Conservation (phyloP, 2,113 vertebrate genomes). For the Andinoacara biseriatus region DNA sequence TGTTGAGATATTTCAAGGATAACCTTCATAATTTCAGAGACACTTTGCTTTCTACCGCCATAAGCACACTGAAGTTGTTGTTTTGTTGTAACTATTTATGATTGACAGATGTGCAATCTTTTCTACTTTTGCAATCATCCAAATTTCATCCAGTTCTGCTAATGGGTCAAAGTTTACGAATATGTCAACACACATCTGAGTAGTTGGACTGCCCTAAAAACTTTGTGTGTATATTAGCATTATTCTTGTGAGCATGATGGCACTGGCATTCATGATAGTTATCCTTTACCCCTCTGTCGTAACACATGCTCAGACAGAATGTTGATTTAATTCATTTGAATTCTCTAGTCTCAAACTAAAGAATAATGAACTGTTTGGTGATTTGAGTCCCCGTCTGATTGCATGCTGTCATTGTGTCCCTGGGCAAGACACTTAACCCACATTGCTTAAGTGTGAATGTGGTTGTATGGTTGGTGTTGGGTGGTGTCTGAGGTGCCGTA, state of each 20-base stretch:
- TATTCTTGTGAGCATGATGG: neutral
- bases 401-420: no score
- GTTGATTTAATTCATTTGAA: neutral
- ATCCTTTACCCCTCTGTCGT: neutral
- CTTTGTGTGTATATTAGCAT: neutral
- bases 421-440: no score
- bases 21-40: neutral
- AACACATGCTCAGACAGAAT: neutral
- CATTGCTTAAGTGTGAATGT: no score
- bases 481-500: no score
- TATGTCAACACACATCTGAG: neutral
- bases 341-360: neutral
- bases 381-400: no score
- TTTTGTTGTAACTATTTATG: neutral
- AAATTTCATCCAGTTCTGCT: neutral
- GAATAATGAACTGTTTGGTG: neutral
- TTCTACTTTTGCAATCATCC: no score
- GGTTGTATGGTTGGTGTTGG: no score
- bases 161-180: neutral
- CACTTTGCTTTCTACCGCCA: no score
- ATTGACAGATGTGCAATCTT: neutral
- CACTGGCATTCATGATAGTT: neutral
- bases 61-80: neutral
- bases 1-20: neutral
- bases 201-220: no score